A percentile compares a stretch with the other conserved stretches of the same genome.
phyloP scores from a whole-genome alignment of 2,113 vertebrate species.

The Saccopteryx bilineata region DNA sequence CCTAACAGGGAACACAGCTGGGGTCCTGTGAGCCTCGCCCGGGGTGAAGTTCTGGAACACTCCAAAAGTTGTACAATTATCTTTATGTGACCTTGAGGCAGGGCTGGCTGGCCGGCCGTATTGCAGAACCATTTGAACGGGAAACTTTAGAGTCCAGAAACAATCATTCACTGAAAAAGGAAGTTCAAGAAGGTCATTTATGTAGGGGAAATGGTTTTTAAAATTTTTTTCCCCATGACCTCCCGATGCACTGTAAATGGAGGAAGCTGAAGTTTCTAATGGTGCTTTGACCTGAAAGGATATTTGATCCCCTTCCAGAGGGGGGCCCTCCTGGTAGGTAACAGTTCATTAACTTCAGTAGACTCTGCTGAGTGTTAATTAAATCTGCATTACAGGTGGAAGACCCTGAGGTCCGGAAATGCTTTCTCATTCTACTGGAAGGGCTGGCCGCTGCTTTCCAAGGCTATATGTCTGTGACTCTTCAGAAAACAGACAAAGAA shows the following conservation, averaged over 20 bases:
- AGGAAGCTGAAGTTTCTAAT: conserved; percentile 50
- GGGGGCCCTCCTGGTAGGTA: not conserved
- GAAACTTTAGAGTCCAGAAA: conserved; percentile 56
- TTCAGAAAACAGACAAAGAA: conserved; percentile 72
- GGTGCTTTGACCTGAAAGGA: conserved; percentile 37
- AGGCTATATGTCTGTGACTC: conserved; percentile 24
- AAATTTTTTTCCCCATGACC: not conserved
- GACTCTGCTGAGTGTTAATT: conserved; percentile 59
- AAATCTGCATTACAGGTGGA: conserved; percentile 71
- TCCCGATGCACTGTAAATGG: conserved; percentile 48
- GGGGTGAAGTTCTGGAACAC: not conserved
- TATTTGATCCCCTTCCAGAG: conserved; percentile 45
- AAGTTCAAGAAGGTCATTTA: conserved; percentile 47
- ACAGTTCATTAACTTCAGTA: conserved; percentile 16
- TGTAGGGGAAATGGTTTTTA: conserved; percentile 15
- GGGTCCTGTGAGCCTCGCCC: not conserved
- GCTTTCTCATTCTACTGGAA: conserved; percentile 33
- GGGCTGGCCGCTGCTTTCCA: not conserved
- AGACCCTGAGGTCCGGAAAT: conserved; percentile 38
- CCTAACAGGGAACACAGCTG: not conserved
- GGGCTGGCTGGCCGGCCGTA: not conserved
- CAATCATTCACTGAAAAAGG: conserved; percentile 33
- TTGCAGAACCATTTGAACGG: not conserved
- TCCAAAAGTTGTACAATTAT: not conserved
- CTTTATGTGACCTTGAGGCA: not conserved